Evolutionary conservation across 1,140 invertebrate genomes (phyloP).

Genomic region (Octopus bimaculoides): DNA sequence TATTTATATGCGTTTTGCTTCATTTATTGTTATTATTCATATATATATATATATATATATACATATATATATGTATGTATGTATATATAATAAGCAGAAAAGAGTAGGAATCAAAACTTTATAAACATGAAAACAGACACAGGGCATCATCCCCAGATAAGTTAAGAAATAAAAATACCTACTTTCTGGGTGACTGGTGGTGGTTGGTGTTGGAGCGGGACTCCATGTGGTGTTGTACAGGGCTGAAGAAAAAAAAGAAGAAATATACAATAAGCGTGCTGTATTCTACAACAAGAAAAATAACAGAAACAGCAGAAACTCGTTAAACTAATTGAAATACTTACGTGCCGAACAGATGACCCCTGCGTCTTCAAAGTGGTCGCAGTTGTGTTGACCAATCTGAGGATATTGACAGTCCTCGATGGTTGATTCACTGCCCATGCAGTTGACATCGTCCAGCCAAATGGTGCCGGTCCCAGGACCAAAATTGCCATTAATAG

Average conservation of each 20-base stretch:
- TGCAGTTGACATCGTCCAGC: constrained; percentile 72
- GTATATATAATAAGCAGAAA: background rate
- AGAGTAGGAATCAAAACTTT: too few relatives aligned
- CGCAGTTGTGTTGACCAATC: constrained; percentile 74
- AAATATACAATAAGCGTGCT: background rate
- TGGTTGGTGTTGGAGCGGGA: background rate
- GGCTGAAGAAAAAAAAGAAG: background rate
- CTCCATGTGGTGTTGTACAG: background rate
- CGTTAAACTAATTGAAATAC: background rate
- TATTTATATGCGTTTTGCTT: too few relatives aligned
- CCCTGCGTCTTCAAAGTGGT: constrained; percentile 64
- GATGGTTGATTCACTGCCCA: constrained; percentile 69
- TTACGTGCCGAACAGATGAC: constrained; percentile 21
- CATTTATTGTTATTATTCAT: background rate
- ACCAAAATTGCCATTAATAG: constrained; percentile 56
- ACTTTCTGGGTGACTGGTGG: background rate
- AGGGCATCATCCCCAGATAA: too few relatives aligned
- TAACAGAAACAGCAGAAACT: too few relatives aligned
- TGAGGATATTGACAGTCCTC: constrained; percentile 71
- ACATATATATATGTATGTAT: background rate
- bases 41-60: constrained; percentile 4
- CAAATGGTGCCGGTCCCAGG: constrained; percentile 59
- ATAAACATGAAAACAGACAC: too few relatives aligned
- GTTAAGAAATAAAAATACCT: background rate
- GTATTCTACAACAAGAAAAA: too few relatives aligned